A percentile compares a stretch with the other conserved stretches of the same genome.
Evolutionary conservation across 2,797 vertebrate genomes (phyloP).

Genomic region (Ambastaia sidthimunki): DNA sequence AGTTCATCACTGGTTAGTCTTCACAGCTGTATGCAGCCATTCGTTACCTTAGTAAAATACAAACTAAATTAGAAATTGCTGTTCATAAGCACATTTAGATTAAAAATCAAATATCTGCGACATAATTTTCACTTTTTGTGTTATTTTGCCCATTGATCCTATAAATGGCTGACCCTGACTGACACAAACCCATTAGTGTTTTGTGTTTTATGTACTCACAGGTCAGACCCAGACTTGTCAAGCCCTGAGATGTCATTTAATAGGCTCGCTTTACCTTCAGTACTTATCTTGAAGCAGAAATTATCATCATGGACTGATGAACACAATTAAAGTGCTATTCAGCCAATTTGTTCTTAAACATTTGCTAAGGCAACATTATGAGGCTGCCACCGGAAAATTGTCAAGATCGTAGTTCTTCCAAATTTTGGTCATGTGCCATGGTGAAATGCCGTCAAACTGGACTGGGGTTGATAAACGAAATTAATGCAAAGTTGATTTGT

Average conservation of each 20-base stretch:
- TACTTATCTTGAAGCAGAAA: slow-evolving; percentile 22
- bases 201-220: not conserved
- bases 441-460: slow-evolving; percentile 19
- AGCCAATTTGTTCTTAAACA: slow-evolving; percentile 52
- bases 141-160: not conserved
- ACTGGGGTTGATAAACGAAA: slow-evolving; percentile 50
- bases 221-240: not conserved
- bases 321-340: slow-evolving; percentile 48
- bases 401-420: slow-evolving; percentile 41
- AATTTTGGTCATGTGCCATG: slow-evolving; percentile 11
- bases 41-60: too few species aligned
- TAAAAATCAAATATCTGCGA: not conserved
- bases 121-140: not conserved
- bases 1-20: too few species aligned
- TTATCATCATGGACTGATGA: slow-evolving; percentile 53
- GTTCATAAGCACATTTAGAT: too few species aligned
- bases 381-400: slow-evolving; percentile 39
- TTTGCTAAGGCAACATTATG: slow-evolving; percentile 31
- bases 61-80: too few species aligned
- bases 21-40: too few species aligned
- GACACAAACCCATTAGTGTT: slow-evolving; percentile 5
- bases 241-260: not conserved
- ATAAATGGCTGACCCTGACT: not conserved
- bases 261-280: not conserved
- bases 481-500: slow-evolving; percentile 58